Evolutionary conservation across 1,140 invertebrate species (phyloP).

Genomic region (Megathymus violae): DNA sequence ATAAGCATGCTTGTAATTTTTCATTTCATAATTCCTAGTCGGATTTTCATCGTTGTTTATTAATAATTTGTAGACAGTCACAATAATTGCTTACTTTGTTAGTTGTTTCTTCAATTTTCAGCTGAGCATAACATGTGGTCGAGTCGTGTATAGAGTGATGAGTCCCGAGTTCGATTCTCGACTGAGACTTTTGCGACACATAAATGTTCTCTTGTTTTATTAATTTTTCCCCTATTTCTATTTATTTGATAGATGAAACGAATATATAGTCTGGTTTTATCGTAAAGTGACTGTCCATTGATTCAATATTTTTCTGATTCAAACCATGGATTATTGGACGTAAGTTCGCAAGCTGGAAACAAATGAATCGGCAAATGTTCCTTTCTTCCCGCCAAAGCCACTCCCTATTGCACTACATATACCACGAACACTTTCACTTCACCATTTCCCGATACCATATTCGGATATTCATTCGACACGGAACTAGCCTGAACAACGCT

Average conservation of each 20-base stretch:
- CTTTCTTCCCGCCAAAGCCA: conserved; percentile 25
- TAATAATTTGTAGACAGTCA: conserved; percentile 1
- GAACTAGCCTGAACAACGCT: conserved; percentile 17
- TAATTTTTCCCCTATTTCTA: no score
- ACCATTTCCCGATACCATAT: conserved; percentile 29
- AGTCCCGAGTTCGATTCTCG: no score
- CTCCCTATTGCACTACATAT: conserved; percentile 26
- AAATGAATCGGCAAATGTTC: conserved; percentile 13
- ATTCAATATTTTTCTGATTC: no score
- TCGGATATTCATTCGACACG: conserved; percentile 26
- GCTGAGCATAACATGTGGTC: no score
- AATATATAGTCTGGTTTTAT: background rate
- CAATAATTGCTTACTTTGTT: background rate
- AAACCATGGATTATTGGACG: background rate
- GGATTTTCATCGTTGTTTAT: conserved; percentile 14
- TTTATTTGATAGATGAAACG: no score
- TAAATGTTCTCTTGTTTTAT: no score
- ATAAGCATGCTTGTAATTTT: conserved; percentile 26
- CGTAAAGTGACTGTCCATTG: no score
- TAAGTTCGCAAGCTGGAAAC: background rate
- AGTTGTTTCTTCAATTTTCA: no score
- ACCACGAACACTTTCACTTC: conserved; percentile 29
- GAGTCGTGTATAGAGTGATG: no score
- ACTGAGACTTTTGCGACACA: no score
- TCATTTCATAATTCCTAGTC: conserved; percentile 22